Conservation (phyloP, 2,888 invertebrate genomes). For the Ophion obscuratus region DNA sequence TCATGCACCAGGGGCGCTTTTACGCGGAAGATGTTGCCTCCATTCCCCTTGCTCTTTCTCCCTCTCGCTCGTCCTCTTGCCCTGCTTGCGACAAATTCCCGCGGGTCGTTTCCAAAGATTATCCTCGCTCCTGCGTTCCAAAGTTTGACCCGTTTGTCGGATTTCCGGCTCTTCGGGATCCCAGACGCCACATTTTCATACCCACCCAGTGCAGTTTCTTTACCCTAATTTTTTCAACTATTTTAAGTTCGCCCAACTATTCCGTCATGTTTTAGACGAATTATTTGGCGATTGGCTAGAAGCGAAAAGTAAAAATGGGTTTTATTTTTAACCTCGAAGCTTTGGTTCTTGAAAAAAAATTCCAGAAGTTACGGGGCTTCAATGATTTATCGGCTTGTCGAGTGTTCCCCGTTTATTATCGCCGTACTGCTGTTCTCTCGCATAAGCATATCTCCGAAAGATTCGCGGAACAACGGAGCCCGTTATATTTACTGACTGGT, state of each 20-base stretch:
- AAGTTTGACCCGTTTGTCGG: too few species aligned
- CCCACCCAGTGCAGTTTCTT: too few species aligned
- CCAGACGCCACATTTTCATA: too few species aligned
- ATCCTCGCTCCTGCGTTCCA: too few species aligned
- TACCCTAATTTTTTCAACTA: too few species aligned
- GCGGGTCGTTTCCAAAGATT: neutral
- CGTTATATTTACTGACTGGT: slow-evolving; percentile 54
- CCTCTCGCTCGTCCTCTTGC: slow-evolving; percentile 1
- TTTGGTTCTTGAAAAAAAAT: neutral
- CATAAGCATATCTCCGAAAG: slow-evolving; percentile 28
- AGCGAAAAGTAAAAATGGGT: too few species aligned
- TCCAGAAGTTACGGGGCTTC: too few species aligned
- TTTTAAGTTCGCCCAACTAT: too few species aligned
- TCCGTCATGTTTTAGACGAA: too few species aligned
- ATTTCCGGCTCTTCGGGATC: too few species aligned
- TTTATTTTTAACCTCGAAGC: neutral
- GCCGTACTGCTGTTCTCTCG: slow-evolving; percentile 7
- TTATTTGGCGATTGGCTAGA: too few species aligned
- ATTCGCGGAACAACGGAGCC: slow-evolving; percentile 48
- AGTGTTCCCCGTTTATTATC: neutral
- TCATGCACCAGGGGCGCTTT: slow-evolving; percentile 9
- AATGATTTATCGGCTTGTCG: neutral
- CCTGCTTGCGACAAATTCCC: neutral
- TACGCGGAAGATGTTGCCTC: slow-evolving; percentile 69
- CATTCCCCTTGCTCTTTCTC: slow-evolving; percentile 18